Evolutionary conservation across 53 echinoderm and acorn worm genomes (phyloP).

Genomic region (Holothuria leucospilota): DNA sequence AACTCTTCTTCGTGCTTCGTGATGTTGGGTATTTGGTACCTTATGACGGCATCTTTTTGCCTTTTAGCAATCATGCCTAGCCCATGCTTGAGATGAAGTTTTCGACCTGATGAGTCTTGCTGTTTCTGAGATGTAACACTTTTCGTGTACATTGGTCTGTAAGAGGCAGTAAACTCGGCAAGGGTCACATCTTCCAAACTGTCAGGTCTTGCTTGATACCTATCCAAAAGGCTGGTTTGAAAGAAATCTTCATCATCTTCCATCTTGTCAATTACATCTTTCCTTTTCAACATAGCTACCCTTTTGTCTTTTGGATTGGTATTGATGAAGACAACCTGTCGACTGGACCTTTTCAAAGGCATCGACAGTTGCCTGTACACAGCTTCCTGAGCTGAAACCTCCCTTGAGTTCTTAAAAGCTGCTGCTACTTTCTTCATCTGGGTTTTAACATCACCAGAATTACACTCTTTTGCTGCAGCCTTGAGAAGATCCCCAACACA

Average conservation of each 20-base stretch:
- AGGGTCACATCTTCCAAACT: constrained; percentile 25
- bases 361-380: constrained; percentile 44
- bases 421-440: constrained; percentile 39
- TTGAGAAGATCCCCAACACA: constrained; percentile 27
- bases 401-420: constrained; percentile 40
- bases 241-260: constrained; percentile 56
- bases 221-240: constrained; percentile 29
- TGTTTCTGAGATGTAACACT: background rate
- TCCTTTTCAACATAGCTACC: constrained; percentile 18
- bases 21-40: constrained; percentile 22
- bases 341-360: constrained; percentile 27
- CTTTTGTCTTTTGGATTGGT: constrained; percentile 40
- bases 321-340: constrained; percentile 35
- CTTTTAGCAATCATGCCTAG: constrained; percentile 24
- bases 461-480: constrained; percentile 29
- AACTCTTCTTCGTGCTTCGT: constrained; percentile 20
- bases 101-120: background rate
- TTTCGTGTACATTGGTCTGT: background rate
- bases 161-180: constrained; percentile 48
- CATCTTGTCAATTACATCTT: constrained; percentile 20
- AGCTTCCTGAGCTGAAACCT: constrained; percentile 62
- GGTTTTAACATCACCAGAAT: background rate
- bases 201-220: constrained; percentile 41
- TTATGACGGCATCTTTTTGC: background rate
- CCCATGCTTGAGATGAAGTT: constrained; percentile 14